Base-by-base conservation (phyloP, 2,113 vertebrate genomes). In the Elephantulus edwardii region DNA sequence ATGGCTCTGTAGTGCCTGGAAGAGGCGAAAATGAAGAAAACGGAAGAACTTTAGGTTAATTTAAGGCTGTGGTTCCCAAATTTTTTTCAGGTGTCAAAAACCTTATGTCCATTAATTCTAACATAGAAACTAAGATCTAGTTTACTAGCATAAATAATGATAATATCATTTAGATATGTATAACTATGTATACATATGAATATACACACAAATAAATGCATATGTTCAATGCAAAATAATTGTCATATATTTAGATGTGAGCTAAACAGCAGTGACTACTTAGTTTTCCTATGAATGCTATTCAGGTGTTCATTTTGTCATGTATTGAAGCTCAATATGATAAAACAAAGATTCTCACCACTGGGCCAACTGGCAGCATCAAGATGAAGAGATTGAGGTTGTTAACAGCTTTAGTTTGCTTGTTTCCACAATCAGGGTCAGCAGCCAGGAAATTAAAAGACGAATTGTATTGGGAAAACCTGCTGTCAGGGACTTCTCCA, bases 21-120 rank as follows among this genome's bases (percentile, higher is more conserved):
- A 60, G 58, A 77, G 12, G 76, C 80, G 40, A 88, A 30, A 93
- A 92, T 46, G 89, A 92, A 85, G 74, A 54, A 80, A 87, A 85
- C 2, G 5, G 20, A 26, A 46, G n/a, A 74, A 14, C 81, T 42
- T 74, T 71, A 42, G 20, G 64, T 88, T 82, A 70, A 70, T 84
- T 28, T 56, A 64, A 81, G 40, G 76, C 54, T 70, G n/a, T 44
- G 33, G 42, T 50, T 88, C 48, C 48, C 60, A 83, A 83, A 72
- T 54, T 12, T 48, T n/a, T 13, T 71, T 71, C 44, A 79, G 64
- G 16, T 77, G 30, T 35, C 78, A 70, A 89, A 75, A 75, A 20
- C 62, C 5, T n/a, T 62, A 40, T n/a, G 38, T 77, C 24, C 82
- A 26, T 90, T 52, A 66, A 91, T 68, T 62, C 42, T 91, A 80